Conservation (phyloP, 2,113 vertebrate species). For the Agelaius tricolor region DNA sequence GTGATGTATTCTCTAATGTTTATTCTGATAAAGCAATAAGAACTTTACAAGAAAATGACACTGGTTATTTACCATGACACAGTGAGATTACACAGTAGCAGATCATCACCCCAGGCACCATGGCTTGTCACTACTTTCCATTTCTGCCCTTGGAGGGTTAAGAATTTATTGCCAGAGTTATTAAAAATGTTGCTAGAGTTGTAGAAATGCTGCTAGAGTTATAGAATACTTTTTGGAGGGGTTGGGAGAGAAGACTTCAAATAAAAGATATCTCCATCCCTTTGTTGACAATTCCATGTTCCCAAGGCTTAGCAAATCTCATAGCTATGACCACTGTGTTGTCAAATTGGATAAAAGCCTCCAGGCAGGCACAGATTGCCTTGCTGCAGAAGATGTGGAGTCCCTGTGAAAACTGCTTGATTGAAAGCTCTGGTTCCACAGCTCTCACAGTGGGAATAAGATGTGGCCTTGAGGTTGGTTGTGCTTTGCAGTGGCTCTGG, state of each 20-base stretch:
- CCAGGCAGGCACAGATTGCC: accelerated
- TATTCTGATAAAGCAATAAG: background rate
- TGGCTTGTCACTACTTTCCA: background rate
- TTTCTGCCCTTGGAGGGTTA: background rate
- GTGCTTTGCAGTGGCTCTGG: background rate
- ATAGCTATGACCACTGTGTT: background rate
- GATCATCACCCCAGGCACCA: background rate
- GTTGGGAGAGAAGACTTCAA: background rate
- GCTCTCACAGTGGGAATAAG: background rate
- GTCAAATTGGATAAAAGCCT: background rate
- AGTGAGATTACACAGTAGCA: background rate
- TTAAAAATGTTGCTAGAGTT: background rate
- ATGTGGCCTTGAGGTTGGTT: accelerated
- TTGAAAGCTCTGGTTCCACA: background rate
- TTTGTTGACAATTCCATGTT: background rate
- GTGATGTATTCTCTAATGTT: background rate
- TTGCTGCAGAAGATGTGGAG: background rate
- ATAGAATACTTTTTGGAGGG: background rate
- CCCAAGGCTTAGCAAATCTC: background rate
- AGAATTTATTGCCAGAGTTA: background rate
- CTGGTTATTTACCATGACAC: background rate
- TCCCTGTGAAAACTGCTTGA: background rate
- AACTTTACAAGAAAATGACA: background rate
- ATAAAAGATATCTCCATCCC: background rate
- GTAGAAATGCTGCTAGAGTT: background rate